These are phyloP conservation scores for Drosophila flavopinicola DNA, from an alignment of 2,888 invertebrate species.

Conservation along the genomic window DNA sequence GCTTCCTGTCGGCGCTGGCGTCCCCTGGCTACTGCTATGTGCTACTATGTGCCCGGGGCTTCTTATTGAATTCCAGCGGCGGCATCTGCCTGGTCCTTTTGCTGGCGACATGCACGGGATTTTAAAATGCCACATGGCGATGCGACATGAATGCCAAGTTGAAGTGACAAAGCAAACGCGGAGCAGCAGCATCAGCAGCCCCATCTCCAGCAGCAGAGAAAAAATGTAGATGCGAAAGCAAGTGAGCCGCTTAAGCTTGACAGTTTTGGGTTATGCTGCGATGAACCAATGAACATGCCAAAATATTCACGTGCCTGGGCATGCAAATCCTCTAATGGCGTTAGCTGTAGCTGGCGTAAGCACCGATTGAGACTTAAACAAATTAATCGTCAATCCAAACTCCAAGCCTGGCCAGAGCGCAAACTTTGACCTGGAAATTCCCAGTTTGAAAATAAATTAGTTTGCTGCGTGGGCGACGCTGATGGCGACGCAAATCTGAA, in stretches of 20 bases:
- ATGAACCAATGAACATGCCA: slow-evolving; percentile 63
- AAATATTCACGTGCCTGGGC: slow-evolving; percentile 50
- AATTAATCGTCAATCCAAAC: slow-evolving; percentile 67
- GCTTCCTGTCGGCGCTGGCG: slow-evolving; percentile 13
- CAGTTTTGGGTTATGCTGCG: slow-evolving; percentile 76
- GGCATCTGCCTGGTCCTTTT: slow-evolving; percentile 44
- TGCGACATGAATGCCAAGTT: slow-evolving; percentile 74
- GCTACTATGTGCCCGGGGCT: slow-evolving; percentile 21
- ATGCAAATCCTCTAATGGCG: slow-evolving; percentile 62
- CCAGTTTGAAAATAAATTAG: slow-evolving; percentile 75
- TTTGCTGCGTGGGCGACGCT: slow-evolving; percentile 65
- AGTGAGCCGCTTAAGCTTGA: slow-evolving; percentile 67
- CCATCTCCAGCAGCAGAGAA: too few species aligned
- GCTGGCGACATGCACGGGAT: slow-evolving; percentile 70
- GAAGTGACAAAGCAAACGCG: slow-evolving; percentile 69
- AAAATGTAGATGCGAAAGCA: slow-evolving; percentile 7
- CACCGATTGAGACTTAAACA: slow-evolving; percentile 69
- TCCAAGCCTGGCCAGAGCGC: slow-evolving; percentile 1
- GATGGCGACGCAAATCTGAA: slow-evolving; percentile 71
- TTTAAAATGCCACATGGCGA: slow-evolving; percentile 69
- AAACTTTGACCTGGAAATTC: slow-evolving; percentile 59
- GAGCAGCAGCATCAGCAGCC: slow-evolving; percentile 10
- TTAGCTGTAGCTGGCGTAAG: slow-evolving; percentile 23
- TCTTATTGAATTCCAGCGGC: slow-evolving; percentile 71
- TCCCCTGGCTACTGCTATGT: slow-evolving; percentile 16